phyloP scores from a whole-genome alignment of 2,888 invertebrate genomes.

The Oconnorella tubifera region DNA sequence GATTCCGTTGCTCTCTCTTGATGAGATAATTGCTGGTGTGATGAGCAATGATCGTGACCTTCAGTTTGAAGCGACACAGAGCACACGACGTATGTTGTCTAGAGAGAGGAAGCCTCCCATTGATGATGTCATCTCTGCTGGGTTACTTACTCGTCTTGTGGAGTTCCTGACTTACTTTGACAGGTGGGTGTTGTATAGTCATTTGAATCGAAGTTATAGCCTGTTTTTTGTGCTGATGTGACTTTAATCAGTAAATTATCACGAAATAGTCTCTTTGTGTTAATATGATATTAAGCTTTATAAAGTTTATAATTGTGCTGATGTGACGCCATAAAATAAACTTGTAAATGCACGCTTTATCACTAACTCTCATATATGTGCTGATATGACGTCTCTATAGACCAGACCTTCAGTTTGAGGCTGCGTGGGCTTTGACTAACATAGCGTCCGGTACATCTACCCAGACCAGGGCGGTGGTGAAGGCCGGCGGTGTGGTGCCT shows the following conservation, averaged over 20 bases:
- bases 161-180: conserved; percentile 69
- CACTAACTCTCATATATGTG: too few relatives aligned
- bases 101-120: conserved; percentile 88
- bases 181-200: conserved; percentile 62
- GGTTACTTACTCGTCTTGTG: conserved; percentile 78
- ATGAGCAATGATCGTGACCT: conserved; percentile 64
- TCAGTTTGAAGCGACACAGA: conserved; percentile 72
- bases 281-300: too few relatives aligned
- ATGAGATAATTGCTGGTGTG: conserved; percentile 71
- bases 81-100: conserved; percentile 82
- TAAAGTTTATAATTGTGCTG: too few relatives aligned
- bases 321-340: too few relatives aligned
- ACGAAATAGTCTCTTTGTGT: too few relatives aligned
- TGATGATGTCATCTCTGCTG: conserved; percentile 75
- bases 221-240: background rate
- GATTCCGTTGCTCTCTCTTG: conserved; percentile 60
- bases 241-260: too few relatives aligned
- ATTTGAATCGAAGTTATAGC: too few relatives aligned
- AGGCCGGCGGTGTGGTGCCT: conserved; percentile 79
- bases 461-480: conserved; percentile 82
- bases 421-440: conserved; percentile 95
- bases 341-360: too few relatives aligned
- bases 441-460: conserved; percentile 90
- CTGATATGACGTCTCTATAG: too few relatives aligned
- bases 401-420: conserved; percentile 73